Evolutionary conservation across 2,797 vertebrate genomes (phyloP), one percentile per base, ranked within the genome.

Genomic region (Cuculus canorus): DNA sequence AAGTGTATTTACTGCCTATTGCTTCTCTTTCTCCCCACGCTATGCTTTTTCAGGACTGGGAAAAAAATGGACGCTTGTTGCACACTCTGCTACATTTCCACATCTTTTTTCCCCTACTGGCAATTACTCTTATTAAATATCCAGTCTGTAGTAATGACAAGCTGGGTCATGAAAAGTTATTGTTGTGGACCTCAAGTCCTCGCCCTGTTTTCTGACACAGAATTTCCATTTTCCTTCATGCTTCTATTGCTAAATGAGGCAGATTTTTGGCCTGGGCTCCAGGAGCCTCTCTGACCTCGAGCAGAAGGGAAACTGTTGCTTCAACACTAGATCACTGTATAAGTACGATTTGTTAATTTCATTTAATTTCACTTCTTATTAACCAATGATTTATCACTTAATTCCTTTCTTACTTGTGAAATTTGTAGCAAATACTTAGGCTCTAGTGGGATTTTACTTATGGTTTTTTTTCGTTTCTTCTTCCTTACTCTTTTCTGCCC

Each of bases 211-310:
- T 88, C 61, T 90, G 50, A 80, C 65, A 75, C 17, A 71, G 25
- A 86, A 61, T 82, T 93, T 88, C 81, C 78, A n/a, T 95, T 96
- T 93, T 94, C 56, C 33, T 16, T 82, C 70, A n/a, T 79, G 68
- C 39, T 15, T 5, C 63, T 88, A 0, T 72, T 94, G 71, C 66
- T 84, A 81, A 95, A 48, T 64, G 32, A 77, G 56, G 8, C 80
- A 75, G n/a, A 92, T 73, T 92, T 90, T 93, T 94, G 71, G 60
- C 64, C 19, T 41, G 37, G 10, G 28, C 18, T 82, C 23, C 33
- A 54, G 64, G 7, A 90, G 32, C 45, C 24, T 75, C 59, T 88
- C 37, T 90, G 83, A 77, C 75, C 56, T 91, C 0, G 0, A 72
- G 85, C 39, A 63, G 59, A 71, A 76, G 17, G n/a, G 30, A 25